These are phyloP conservation scores for Zootoca vivipara DNA, from an alignment of 2,113 vertebrate species.

Conservation along the genomic window DNA sequence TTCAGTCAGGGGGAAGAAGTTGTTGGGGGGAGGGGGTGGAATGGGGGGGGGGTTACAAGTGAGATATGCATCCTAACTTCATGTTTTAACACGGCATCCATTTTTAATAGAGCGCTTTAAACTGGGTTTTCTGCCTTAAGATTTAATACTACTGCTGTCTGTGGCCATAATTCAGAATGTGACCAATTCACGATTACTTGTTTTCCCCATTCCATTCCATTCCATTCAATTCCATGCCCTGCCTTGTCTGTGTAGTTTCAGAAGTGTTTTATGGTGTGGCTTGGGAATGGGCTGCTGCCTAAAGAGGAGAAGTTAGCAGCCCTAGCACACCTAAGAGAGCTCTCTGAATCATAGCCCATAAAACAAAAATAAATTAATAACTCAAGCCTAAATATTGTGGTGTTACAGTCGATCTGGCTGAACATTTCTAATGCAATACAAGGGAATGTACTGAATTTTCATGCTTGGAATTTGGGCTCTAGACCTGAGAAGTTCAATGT, in stretches of 20 bases:
- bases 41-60: background rate
- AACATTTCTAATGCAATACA: background rate
- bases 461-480: background rate
- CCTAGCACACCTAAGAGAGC: background rate
- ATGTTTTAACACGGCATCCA: background rate
- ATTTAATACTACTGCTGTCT: background rate
- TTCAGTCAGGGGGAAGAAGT: background rate
- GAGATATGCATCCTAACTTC: background rate
- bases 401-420: too few species aligned
- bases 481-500: background rate
- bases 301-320: background rate
- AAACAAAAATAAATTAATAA: conserved; percentile 4
- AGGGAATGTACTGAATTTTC: conserved; percentile 34
- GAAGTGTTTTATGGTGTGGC: too few species aligned
- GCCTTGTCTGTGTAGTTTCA: background rate
- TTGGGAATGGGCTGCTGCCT: background rate
- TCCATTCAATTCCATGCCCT: too few species aligned
- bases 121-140: background rate
- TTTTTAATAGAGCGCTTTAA: background rate
- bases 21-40: too few species aligned
- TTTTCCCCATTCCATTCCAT: too few species aligned
- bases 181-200: background rate
- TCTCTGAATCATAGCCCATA: conserved; percentile 11
- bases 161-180: background rate
- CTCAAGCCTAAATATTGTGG: too few species aligned